These are phyloP conservation scores for Parotia lawesii DNA, from an alignment of 2,113 vertebrate genomes.

Conservation along the genomic window DNA sequence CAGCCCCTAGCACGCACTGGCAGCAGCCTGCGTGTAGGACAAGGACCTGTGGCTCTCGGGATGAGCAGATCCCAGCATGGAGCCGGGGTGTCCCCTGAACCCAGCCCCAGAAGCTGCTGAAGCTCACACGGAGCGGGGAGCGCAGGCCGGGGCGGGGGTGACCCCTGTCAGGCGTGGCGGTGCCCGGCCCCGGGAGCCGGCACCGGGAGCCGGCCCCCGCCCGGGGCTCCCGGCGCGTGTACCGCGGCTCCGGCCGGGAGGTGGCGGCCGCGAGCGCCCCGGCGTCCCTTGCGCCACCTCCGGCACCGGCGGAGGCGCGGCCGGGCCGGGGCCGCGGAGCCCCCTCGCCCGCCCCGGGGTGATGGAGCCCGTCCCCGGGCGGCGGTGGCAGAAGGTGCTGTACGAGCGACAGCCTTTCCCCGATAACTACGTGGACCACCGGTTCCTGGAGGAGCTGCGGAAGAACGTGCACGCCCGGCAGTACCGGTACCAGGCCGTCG, in stretches of 20 bases:
- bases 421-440: constrained; percentile 92
- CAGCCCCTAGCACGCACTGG: neutral
- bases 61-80: neutral
- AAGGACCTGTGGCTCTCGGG: neutral
- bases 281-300: neutral
- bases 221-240: neutral
- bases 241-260: neutral
- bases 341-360: neutral
- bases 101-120: neutral
- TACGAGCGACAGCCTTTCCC: constrained; percentile 90
- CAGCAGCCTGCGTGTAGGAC: accelerated
- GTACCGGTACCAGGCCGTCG: constrained; percentile 88
- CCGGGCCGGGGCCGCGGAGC: too few relatives aligned
- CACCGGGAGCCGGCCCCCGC: too few relatives aligned
- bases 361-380: neutral
- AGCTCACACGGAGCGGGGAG: neutral
- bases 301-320: neutral
- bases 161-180: neutral
- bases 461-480: constrained; percentile 86
- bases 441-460: constrained; percentile 89
- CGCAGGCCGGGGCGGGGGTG: too few relatives aligned
- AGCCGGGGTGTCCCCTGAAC: neutral
- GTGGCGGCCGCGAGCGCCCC: neutral
- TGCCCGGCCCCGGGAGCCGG: neutral
- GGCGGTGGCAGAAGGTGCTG: constrained; percentile 88